Conservation (phyloP, 2,797 vertebrate species). For the Sebastes steindachneri region DNA sequence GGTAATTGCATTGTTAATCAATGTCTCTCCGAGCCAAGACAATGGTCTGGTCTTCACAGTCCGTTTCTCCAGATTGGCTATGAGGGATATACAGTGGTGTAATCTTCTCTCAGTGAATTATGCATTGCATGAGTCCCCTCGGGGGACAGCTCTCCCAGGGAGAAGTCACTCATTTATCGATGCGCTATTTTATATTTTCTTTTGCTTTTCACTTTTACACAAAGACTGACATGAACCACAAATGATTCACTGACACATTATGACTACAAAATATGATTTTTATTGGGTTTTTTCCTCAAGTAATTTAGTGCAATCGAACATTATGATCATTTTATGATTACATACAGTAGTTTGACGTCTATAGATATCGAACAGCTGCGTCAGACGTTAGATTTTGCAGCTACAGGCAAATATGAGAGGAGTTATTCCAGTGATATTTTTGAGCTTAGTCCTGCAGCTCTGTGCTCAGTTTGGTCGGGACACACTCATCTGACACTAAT, state of each 20-base stretch:
- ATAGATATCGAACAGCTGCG: conserved; percentile 26
- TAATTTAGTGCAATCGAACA: conserved; percentile 2
- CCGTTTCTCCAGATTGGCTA: conserved; percentile 72
- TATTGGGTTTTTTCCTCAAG: not conserved
- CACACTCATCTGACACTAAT: conserved; percentile 70
- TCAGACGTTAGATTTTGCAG: conserved; percentile 45
- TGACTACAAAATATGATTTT: conserved; percentile 13
- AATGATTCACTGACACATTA: conserved; percentile 3
- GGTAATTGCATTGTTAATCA: conserved; percentile 88
- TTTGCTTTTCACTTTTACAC: conserved; percentile 43
- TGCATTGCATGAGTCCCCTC: conserved; percentile 57
- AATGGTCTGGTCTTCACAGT: conserved; percentile 74
- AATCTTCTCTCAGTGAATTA: conserved; percentile 79
- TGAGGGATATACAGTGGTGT: conserved; percentile 77
- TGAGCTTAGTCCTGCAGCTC: conserved; percentile 53
- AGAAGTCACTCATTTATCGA: conserved; percentile 65
- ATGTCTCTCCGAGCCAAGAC: conserved; percentile 82
- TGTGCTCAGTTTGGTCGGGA: conserved; percentile 42
- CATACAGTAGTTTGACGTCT: not conserved
- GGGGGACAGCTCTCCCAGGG: conserved; percentile 58
- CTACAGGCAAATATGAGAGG: conserved; percentile 43
- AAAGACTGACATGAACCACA: conserved; percentile 30
- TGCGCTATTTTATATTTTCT: conserved; percentile 51
- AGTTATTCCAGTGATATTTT: conserved; percentile 47
- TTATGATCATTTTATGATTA: conserved; percentile 6